phyloP scores from a whole-genome alignment of 2,797 vertebrate species.

The Sparus aurata region DNA sequence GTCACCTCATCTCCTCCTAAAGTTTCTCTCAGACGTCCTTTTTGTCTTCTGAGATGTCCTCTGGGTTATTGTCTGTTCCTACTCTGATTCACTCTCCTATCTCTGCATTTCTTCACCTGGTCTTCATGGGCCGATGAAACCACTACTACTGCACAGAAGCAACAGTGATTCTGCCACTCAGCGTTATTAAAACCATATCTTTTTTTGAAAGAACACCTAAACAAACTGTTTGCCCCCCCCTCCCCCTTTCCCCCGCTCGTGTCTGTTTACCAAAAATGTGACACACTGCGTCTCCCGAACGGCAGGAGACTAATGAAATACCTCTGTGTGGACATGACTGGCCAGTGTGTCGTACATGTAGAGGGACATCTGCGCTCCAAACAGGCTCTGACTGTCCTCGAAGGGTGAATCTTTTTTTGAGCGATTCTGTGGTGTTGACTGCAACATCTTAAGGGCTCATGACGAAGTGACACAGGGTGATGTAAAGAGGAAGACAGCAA shows the following conservation, averaged over 20 bases:
- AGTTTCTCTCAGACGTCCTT: slow-evolving; percentile 53
- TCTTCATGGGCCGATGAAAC: slow-evolving; percentile 68
- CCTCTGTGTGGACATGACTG: slow-evolving; percentile 75
- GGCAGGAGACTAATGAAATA: slow-evolving; percentile 75
- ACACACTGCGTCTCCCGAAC: slow-evolving; percentile 56
- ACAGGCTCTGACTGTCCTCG: slow-evolving; percentile 55
- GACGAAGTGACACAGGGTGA: slow-evolving; percentile 62
- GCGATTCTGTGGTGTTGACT: slow-evolving; percentile 47
- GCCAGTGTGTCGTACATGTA: slow-evolving; percentile 61
- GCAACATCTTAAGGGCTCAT: slow-evolving; percentile 75
- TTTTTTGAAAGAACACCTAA: slow-evolving; percentile 36
- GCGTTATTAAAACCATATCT: slow-evolving; percentile 61
- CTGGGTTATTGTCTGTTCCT: slow-evolving; percentile 58
- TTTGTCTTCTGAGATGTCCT: slow-evolving; percentile 56
- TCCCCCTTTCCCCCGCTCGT: background rate
- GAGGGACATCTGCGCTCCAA: slow-evolving; percentile 45
- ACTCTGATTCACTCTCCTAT: slow-evolving; percentile 22
- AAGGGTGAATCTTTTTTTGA: slow-evolving; percentile 19
- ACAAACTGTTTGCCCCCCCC: slow-evolving; percentile 22
- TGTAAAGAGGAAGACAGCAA: slow-evolving; percentile 63
- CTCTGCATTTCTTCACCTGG: slow-evolving; percentile 40
- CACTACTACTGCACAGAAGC: slow-evolving; percentile 77
- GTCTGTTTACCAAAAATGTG: slow-evolving; percentile 77
- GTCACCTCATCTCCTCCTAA: slow-evolving; percentile 56
- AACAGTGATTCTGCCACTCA: slow-evolving; percentile 58